phyloP scores from a whole-genome alignment of 2,113 vertebrate species.

The Macaca fascicularis region T2T-MFA8v1.1 NC_088376.1:87093001-87093500 shows the following conservation, averaged over 20 bases:
- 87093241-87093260: not conserved
- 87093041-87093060: slow-evolving; percentile 16
- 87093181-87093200: not conserved
- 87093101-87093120: not conserved
- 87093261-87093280: not conserved
- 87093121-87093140: not conserved
- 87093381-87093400: not conserved
- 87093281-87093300: not conserved
- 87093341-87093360: not conserved
- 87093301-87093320: not conserved
- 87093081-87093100: not conserved
- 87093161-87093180: not conserved
- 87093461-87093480: not conserved
- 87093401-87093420: slow-evolving; percentile 17
- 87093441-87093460: not conserved
- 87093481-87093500: not conserved
- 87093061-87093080: not conserved
- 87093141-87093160: not conserved
- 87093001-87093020: not conserved
- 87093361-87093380: not conserved
- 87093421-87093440: not conserved
- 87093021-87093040: slow-evolving; percentile 3
- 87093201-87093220: not conserved
- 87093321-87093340: slow-evolving; percentile 28
- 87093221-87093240: not conserved